A percentile compares a stretch with the other conserved stretches of the same genome.
phyloP scores from a whole-genome alignment of 2,797 vertebrate genomes.

The Hyperoplus lanceolatus region DNA sequence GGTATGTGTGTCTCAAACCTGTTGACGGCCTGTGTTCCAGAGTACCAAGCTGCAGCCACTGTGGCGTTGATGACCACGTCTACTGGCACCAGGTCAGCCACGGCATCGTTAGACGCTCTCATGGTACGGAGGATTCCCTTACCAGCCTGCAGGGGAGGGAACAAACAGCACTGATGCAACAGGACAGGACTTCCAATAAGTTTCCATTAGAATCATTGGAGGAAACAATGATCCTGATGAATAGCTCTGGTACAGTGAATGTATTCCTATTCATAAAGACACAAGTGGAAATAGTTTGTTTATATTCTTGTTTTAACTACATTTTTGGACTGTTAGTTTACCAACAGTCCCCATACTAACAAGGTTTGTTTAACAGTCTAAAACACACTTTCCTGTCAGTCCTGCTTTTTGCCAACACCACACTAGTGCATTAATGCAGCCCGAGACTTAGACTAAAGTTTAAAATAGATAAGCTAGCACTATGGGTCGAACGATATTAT shows the following conservation, averaged over 20 bases:
- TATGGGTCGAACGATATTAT: too few species aligned
- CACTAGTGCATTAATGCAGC: too few species aligned
- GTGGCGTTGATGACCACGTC: conserved; percentile 96
- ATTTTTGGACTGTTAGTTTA: too few species aligned
- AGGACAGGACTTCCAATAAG: rapidly evolving
- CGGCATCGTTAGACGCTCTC: conserved; percentile 94
- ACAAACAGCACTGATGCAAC: not conserved
- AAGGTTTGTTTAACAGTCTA: too few species aligned
- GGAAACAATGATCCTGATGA: too few species aligned
- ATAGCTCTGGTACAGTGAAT: too few species aligned
- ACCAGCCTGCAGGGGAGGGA: conserved; percentile 88
- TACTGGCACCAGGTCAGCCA: conserved; percentile 97
- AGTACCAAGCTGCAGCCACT: conserved; percentile 97
- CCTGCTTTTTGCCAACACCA: too few species aligned
- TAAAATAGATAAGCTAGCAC: too few species aligned
- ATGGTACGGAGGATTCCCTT: conserved; percentile 99
- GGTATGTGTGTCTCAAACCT: conserved; percentile 72
- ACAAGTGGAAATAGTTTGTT: not conserved
- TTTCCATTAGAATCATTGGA: too few species aligned
- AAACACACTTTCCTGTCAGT: too few species aligned
- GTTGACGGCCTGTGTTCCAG: conserved; percentile 91
- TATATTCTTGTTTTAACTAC: not conserved
- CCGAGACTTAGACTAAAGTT: too few species aligned
- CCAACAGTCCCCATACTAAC: too few species aligned
- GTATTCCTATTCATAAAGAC: not conserved